phyloP scores from a whole-genome alignment of 2,113 vertebrate species.

The Toxostoma redivivum region DNA sequence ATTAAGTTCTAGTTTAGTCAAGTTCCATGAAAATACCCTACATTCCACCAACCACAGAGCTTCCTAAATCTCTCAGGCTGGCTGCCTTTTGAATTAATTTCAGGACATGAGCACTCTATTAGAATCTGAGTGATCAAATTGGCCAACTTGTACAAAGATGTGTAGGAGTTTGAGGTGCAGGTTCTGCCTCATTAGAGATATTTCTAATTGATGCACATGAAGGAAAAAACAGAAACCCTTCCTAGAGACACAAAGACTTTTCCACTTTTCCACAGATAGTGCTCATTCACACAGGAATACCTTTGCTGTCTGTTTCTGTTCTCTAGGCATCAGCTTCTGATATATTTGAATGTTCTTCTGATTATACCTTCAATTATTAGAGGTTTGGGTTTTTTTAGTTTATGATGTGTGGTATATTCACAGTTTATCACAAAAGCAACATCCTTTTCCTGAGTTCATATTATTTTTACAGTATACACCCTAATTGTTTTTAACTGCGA shows the following conservation, averaged over 20 bases:
- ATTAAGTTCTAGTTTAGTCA: background rate
- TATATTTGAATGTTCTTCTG: background rate
- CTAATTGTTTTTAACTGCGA: background rate
- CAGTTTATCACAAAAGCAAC: background rate
- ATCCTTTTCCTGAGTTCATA: background rate
- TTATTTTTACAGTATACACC: background rate
- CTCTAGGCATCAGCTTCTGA: background rate
- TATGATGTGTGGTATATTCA: accelerated
- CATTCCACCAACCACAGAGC: background rate
- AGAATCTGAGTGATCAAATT: background rate
- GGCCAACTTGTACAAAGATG: background rate
- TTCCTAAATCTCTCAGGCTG: background rate
- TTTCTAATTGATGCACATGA: background rate
- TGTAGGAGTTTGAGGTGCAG: background rate
- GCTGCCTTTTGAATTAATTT: background rate
- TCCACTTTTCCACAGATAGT: background rate
- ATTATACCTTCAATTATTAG: background rate
- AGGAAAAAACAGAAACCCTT: background rate
- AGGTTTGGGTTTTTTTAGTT: background rate
- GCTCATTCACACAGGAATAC: background rate
- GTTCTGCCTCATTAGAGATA: background rate
- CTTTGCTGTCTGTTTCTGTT: background rate
- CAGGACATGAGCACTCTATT: background rate
- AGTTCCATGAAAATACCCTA: background rate
- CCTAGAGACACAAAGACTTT: background rate